phyloP scores from a whole-genome alignment of 1,140 invertebrate genomes.

The Papilio polyxenes region DNA sequence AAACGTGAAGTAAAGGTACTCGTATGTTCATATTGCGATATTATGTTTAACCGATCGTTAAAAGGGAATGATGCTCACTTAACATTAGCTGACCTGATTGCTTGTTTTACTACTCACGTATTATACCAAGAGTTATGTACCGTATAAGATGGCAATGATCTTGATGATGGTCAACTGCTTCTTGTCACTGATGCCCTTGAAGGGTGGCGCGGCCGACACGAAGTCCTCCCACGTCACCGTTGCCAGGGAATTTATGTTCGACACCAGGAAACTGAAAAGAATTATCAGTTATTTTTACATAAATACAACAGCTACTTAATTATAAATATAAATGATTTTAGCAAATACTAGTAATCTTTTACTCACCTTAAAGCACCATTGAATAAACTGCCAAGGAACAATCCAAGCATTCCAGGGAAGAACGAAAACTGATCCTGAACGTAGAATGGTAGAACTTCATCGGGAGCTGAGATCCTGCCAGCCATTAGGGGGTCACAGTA shows the following conservation, averaged over 20 bases:
- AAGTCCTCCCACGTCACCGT: slow-evolving; percentile 96
- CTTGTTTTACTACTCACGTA: not conserved
- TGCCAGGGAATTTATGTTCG: slow-evolving; percentile 91
- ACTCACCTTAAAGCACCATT: slow-evolving; percentile 92
- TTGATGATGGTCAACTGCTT: slow-evolving; percentile 88
- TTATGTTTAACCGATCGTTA: too few relatives aligned
- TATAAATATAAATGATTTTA: not conserved
- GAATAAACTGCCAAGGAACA: slow-evolving; percentile 94
- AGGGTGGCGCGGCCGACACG: slow-evolving; percentile 84
- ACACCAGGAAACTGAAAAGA: slow-evolving; percentile 86
- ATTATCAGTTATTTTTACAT: not conserved
- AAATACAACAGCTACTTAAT: not conserved
- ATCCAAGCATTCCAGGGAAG: slow-evolving; percentile 90
- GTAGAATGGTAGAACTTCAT: slow-evolving; percentile 93
- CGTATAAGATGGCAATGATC: slow-evolving; percentile 87
- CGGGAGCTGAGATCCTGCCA: slow-evolving; percentile 87
- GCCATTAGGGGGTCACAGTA: slow-evolving; percentile 90
- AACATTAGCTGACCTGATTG: not conserved
- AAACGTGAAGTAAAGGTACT: too few relatives aligned
- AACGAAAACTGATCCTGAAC: slow-evolving; percentile 91
- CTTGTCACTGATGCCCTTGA: slow-evolving; percentile 85
- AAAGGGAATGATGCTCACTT: too few relatives aligned
- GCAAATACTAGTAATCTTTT: slow-evolving; percentile 10
- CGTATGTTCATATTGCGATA: too few relatives aligned
- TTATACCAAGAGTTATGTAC: slow-evolving; percentile 51